phyloP scores from a whole-genome alignment of 1,140 invertebrate species.

The Orchestia grillus region DNA sequence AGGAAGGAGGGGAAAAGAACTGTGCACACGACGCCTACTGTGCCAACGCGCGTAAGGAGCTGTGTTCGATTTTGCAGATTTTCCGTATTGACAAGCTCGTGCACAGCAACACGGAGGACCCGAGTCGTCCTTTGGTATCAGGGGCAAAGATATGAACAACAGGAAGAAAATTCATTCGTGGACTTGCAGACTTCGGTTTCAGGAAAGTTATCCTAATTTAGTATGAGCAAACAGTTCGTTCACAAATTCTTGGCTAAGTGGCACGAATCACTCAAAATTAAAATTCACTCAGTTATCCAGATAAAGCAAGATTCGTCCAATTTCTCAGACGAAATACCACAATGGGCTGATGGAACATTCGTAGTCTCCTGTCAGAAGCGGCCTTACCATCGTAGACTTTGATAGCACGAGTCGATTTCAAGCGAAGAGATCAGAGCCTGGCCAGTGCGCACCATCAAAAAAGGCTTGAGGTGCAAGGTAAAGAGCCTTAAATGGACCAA shows the following conservation, averaged over 20 bases:
- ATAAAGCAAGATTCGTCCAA: not conserved
- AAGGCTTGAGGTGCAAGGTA: not conserved
- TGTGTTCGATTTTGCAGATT: not conserved
- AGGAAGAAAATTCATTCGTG: too few relatives aligned
- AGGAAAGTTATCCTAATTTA: too few relatives aligned
- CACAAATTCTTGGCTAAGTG: not conserved
- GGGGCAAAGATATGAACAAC: too few relatives aligned
- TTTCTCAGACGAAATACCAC: not conserved
- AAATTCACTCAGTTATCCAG: not conserved
- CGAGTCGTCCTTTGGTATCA: not conserved
- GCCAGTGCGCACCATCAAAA: not conserved
- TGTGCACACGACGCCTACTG: too few relatives aligned
- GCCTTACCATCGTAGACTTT: not conserved
- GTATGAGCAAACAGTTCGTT: too few relatives aligned
- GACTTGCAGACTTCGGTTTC: too few relatives aligned
- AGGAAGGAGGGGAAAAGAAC: too few relatives aligned
- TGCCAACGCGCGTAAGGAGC: not conserved
- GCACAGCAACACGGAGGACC: not conserved
- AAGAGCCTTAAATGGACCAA: conserved; percentile 22
- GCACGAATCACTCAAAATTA: not conserved
- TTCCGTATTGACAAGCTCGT: not conserved
- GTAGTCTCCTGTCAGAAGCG: not conserved
- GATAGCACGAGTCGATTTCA: not conserved
- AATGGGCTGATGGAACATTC: not conserved
- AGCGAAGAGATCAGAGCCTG: not conserved